These are phyloP conservation scores for Ecliptopera silaceata DNA, from an alignment of 2,888 invertebrate genomes.

Conservation along the genomic window DNA sequence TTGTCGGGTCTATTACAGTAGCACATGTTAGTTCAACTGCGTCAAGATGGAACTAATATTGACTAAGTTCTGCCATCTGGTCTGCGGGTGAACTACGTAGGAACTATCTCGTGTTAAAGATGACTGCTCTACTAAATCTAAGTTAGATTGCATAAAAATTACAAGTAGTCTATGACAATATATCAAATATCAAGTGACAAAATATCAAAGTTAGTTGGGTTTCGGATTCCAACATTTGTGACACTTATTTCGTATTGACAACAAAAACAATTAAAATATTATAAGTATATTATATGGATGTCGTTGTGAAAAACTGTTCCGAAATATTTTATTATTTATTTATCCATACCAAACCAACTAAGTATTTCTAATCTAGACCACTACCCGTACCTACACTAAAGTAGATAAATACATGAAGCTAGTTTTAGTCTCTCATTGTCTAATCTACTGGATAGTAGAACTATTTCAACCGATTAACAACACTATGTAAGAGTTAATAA, in stretches of 20 bases:
- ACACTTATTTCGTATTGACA: too few relatives aligned
- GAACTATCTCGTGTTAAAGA: constrained; percentile 5
- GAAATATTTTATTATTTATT: too few relatives aligned
- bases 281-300: too few relatives aligned
- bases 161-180: too few relatives aligned
- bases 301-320: too few relatives aligned
- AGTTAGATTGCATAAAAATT: neutral
- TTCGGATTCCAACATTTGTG: too few relatives aligned
- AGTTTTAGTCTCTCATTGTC: constrained; percentile 7
- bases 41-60: constrained; percentile 14
- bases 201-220: too few relatives aligned
- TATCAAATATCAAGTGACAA: too few relatives aligned
- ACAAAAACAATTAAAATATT: too few relatives aligned
- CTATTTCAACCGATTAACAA: constrained; percentile 3
- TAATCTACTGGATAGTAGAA: constrained; percentile 9
- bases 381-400: constrained; percentile 1
- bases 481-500: constrained; percentile 11
- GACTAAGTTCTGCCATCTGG: constrained; percentile 12
- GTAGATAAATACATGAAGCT: constrained; percentile 4
- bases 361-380: neutral
- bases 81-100: neutral
- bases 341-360: neutral
- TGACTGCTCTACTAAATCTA: neutral
- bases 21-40: neutral
- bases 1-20: neutral